These are phyloP conservation scores for Siphamia tubifer DNA, from an alignment of 2,113 vertebrate species.

Conservation along the genomic window DNA sequence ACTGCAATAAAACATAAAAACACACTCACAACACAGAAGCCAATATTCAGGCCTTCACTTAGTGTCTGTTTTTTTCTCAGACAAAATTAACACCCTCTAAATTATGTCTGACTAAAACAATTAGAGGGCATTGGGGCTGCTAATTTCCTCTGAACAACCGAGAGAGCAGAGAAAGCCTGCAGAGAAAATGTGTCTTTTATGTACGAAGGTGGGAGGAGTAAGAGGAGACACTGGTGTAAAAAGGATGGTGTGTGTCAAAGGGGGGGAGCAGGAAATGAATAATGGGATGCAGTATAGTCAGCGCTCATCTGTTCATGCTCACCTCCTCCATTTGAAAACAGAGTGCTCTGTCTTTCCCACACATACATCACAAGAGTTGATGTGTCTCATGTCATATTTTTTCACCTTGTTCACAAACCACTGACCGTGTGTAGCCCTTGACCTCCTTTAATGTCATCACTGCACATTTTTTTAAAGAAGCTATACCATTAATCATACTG, in stretches of 20 bases:
- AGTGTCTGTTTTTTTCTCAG: background rate
- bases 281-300: constrained; percentile 37
- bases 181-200: background rate
- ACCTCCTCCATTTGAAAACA: background rate
- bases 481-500: background rate
- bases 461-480: too few species aligned
- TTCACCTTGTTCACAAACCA: constrained; percentile 8
- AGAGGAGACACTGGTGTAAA: background rate
- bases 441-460: background rate
- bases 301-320: background rate
- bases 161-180: background rate
- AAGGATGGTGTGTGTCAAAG: constrained; percentile 14
- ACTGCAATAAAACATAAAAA: constrained; percentile 60
- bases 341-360: background rate
- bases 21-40: background rate
- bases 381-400: background rate
- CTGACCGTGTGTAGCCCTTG: background rate
- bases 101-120: background rate
- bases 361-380: background rate
- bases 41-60: background rate
- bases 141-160: background rate
- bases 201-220: background rate
- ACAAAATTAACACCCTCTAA: background rate
- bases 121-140: background rate
- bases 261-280: constrained; percentile 24